These are phyloP conservation scores for Euzophera pinguis DNA, from an alignment of 2,888 invertebrate genomes.

Conservation along the genomic window DNA sequence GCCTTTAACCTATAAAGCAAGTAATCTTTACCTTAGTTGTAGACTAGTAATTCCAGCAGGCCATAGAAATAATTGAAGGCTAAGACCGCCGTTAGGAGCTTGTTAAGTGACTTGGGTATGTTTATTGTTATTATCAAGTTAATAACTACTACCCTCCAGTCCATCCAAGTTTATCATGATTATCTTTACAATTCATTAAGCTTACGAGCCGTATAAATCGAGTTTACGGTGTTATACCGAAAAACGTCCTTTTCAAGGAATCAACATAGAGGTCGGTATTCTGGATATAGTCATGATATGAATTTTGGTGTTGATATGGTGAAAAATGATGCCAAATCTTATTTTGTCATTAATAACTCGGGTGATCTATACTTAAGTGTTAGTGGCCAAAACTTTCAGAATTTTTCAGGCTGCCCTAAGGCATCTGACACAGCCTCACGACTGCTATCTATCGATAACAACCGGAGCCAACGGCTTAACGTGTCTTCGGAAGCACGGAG, in stretches of 20 bases:
- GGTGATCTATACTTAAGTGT: too few species aligned
- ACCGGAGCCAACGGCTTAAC: too few species aligned
- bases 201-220: conserved; percentile 21
- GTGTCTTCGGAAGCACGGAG: too few species aligned
- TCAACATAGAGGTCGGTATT: background rate
- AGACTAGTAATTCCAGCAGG: background rate
- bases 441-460: too few species aligned
- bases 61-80: conserved; percentile 5
- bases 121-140: conserved; percentile 13
- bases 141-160: conserved; percentile 6
- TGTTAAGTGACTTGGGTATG: conserved; percentile 6
- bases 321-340: too few species aligned
- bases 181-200: conserved; percentile 28
- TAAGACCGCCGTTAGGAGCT: background rate
- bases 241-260: conserved; percentile 21
- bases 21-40: too few species aligned
- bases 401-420: too few species aligned
- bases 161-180: conserved; percentile 19
- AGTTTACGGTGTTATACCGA: conserved; percentile 19
- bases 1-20: too few species aligned
- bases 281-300: background rate
- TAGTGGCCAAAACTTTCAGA: too few species aligned
- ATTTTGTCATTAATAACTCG: too few species aligned
- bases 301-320: too few species aligned
- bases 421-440: too few species aligned